Evolutionary conservation across 2,888 invertebrate species (phyloP), one percentile per base, ranked within the genome.

Genomic region (Lithophane semibrunnea): DNA sequence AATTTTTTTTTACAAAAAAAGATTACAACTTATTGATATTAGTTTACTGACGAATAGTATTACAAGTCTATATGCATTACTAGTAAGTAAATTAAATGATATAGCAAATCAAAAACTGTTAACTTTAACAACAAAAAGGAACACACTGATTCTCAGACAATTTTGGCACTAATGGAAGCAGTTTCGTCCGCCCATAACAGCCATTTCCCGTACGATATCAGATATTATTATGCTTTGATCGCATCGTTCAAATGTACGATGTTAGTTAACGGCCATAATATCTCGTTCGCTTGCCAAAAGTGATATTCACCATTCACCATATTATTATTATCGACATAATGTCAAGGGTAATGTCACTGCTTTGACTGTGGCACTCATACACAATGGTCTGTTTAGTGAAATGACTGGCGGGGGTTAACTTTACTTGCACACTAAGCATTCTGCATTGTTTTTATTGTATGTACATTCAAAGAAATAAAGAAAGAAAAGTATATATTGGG

Each of bases 241-340:
- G 71, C 58, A 69, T 78, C 78, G 70, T 85, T 81, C 71, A 56
- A 77, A 85, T 63, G 73, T 73, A 81, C 64, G 63, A 64, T 64
- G 49, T 73, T 70, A 70, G 77, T 81, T 60, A 77, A 77, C n/a
- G 70, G 63, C 29, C 49, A 60, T 73, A 77, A 81, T 70, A 29
- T n/a, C 68, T 70, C 63, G 82, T 70, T 73, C 29, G 49, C 70
- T 73, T 85, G 82, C 85, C 85, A 83, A 81, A 80, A 83, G 66
- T 73, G 67, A 63, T 83, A 83, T 73, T 77, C 69, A 49, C 54
- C 13, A 70, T 69, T 76, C 37, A 21, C 66, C 49, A 67, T 37
- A 37, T 37, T 37, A 37, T 3, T 70, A 61, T 76, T 76, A 66
- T 61, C 29, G 47, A 56, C 42, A 70, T 71, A 64, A 83, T 66